phyloP scores from a whole-genome alignment of 2,797 vertebrate species.

The Buceros bicornis region DNA sequence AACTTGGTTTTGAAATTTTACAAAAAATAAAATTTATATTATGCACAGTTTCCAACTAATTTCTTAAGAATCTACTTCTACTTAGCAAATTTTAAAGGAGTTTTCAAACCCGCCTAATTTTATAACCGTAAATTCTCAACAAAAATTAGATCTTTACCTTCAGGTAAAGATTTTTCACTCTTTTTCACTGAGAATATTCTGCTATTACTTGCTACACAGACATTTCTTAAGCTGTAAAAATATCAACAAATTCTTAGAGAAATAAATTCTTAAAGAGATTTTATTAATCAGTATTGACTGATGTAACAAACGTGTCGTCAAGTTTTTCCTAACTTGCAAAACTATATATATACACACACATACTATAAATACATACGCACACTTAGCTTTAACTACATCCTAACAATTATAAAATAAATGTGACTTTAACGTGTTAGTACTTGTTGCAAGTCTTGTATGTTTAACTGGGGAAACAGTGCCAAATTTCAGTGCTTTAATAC shows the following conservation, averaged over 20 bases:
- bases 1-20: not conserved
- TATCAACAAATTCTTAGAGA: not conserved
- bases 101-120: not conserved
- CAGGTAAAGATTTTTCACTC: not conserved
- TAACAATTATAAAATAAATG: conserved; percentile 21
- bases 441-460: not conserved
- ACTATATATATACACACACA: not conserved
- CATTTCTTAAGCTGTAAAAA: not conserved
- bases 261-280: not conserved
- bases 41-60: not conserved
- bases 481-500: conserved; percentile 56
- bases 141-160: not conserved
- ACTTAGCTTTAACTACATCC: not conserved
- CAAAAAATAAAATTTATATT: not conserved
- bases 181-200: not conserved
- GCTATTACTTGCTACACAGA: not conserved
- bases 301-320: not conserved
- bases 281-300: not conserved
- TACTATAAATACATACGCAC: not conserved
- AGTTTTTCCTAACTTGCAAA: not conserved
- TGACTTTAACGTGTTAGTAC: not conserved
- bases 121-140: not conserved
- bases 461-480: conserved; percentile 12
- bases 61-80: not conserved
- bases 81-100: not conserved